phyloP scores from a whole-genome alignment of 2,113 vertebrate genomes.

The Thamnaconus septentrionalis region DNA sequence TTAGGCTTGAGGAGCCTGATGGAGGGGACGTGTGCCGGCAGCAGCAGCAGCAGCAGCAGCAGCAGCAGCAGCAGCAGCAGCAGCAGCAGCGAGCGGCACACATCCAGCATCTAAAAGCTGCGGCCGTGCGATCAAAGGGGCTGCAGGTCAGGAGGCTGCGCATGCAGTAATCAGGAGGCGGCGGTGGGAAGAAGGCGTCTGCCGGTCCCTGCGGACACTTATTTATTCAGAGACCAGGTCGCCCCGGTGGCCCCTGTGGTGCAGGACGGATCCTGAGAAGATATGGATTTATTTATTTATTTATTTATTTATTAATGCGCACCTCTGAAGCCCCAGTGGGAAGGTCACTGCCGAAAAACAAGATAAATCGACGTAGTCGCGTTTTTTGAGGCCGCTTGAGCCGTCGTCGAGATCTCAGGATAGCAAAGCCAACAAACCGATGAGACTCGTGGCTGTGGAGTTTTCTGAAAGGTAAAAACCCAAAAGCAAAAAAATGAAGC shows the following conservation, averaged over 20 bases:
- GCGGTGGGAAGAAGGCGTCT: constrained; percentile 23
- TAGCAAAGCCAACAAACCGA: too few relatives aligned
- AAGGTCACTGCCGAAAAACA: too few relatives aligned
- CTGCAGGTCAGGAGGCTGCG: constrained; percentile 53
- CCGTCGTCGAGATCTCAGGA: too few relatives aligned
- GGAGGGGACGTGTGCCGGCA: constrained; percentile 36
- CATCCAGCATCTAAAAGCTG: constrained; percentile 20
- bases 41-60: constrained; percentile 24
- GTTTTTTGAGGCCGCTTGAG: too few relatives aligned
- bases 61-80: constrained; percentile 25
- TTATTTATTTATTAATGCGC: background rate
- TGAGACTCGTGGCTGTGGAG: too few relatives aligned
- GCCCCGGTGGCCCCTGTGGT: background rate
- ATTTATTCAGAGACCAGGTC: constrained; percentile 14
- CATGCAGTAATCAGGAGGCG: constrained; percentile 48
- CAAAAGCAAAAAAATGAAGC: too few relatives aligned
- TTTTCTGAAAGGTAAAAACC: too few relatives aligned
- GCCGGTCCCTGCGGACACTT: constrained; percentile 9
- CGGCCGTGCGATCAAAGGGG: constrained; percentile 46
- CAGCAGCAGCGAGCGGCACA: constrained; percentile 16
- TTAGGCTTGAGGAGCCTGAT: constrained; percentile 36
- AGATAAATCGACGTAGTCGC: too few relatives aligned
- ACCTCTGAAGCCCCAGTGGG: background rate
- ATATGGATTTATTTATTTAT: constrained; percentile 12
- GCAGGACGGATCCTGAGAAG: background rate